Conservation (phyloP, 1,140 invertebrate species). For the Dendrolimus punctatus region DNA sequence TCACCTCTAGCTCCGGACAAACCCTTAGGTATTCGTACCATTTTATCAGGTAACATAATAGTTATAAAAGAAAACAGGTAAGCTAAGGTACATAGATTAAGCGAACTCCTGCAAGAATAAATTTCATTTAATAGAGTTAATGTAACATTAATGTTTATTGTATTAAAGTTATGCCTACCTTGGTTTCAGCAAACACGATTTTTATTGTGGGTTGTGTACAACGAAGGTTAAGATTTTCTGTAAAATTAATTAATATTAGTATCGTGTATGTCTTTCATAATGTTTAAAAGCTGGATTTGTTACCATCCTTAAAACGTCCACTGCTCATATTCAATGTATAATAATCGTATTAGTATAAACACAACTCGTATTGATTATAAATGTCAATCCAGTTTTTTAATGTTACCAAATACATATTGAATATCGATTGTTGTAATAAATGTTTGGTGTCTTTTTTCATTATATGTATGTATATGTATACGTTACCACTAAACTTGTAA, state of each 20-base stretch:
- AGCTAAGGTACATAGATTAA: conserved; percentile 51
- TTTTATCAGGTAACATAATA: conserved; percentile 4
- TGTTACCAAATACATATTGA: not conserved
- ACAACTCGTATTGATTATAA: too few relatives aligned
- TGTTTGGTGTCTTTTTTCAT: conserved; percentile 8
- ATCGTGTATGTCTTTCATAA: too few relatives aligned
- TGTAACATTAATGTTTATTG: conserved; percentile 30
- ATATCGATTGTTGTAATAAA: conserved; percentile 5
- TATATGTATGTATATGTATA: not conserved
- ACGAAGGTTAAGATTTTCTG: conserved; percentile 41
- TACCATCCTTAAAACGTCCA: not conserved
- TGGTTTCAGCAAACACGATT: conserved; percentile 18
- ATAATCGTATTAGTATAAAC: too few relatives aligned
- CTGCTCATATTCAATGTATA: too few relatives aligned
- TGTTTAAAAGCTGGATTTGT: conserved; percentile 9
- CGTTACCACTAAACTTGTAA: not conserved
- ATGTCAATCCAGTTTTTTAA: too few relatives aligned
- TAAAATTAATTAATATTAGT: too few relatives aligned
- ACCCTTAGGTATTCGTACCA: not conserved
- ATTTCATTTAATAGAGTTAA: conserved; percentile 65
- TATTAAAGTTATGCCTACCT: conserved; percentile 30
- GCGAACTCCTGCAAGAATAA: conserved; percentile 51
- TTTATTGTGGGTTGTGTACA: conserved; percentile 49
- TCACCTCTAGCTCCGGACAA: conserved; percentile 29
- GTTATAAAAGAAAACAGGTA: conserved; percentile 55